Conservation (phyloP, 2,888 invertebrate genomes). For the Allophyes oxyacanthae region DNA sequence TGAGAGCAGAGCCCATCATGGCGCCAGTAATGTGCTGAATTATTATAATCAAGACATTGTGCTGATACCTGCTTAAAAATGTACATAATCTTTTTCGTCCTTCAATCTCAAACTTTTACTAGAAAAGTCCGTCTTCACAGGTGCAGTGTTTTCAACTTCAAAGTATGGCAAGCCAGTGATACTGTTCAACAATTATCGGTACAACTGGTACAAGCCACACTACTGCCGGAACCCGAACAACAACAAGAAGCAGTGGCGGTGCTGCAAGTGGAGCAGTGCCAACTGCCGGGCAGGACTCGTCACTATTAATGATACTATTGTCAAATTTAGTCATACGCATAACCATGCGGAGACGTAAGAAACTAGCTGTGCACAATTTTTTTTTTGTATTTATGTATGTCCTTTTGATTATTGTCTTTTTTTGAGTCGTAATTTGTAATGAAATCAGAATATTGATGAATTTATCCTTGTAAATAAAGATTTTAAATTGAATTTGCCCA, state of each 20-base stretch:
- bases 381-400: too few species aligned
- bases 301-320: constrained; percentile 30
- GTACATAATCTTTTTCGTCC: too few species aligned
- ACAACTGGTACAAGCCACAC: constrained; percentile 39
- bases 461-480: too few species aligned
- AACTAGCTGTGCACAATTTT: too few species aligned
- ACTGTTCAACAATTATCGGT: constrained; percentile 33
- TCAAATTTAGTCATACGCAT: constrained; percentile 18
- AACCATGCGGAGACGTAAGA: constrained; percentile 15
- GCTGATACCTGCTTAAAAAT: too few species aligned
- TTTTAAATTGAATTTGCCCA: too few species aligned
- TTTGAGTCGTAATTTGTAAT: too few species aligned
- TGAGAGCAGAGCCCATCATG: too few species aligned
- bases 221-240: background rate
- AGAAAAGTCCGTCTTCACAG: constrained; percentile 24
- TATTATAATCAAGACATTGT: too few species aligned
- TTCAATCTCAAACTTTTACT: background rate
- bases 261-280: constrained; percentile 44
- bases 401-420: too few species aligned
- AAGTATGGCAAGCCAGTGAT: constrained; percentile 41
- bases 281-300: constrained; percentile 29
- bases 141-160: constrained; percentile 33
- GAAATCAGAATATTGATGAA: too few species aligned
- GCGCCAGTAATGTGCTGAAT: too few species aligned
- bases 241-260: constrained; percentile 41